These are phyloP conservation scores for Pithys albifrons DNA, from an alignment of 2,113 vertebrate species.

Conservation along the genomic window DNA sequence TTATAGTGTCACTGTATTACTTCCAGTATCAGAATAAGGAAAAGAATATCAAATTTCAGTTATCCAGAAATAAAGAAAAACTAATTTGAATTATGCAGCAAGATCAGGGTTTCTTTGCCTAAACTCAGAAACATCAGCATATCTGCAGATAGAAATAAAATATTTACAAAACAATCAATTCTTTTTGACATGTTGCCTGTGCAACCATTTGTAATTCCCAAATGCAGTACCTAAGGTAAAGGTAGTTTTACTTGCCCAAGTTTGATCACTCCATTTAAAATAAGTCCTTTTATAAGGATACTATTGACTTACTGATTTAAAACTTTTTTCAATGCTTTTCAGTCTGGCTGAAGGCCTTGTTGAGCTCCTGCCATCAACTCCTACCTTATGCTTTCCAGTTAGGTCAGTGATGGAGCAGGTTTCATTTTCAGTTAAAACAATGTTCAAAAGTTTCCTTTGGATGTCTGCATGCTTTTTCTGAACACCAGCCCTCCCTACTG, in stretches of 20 bases:
- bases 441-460: neutral
- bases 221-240: neutral
- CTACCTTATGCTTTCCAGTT: neutral
- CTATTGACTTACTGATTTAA: neutral
- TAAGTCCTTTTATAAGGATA: neutral
- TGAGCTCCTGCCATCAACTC: neutral
- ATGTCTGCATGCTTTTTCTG: neutral
- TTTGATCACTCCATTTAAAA: neutral
- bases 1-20: neutral
- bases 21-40: neutral
- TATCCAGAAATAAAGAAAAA: neutral
- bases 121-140: neutral
- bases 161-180: neutral
- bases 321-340: neutral
- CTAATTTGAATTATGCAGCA: neutral
- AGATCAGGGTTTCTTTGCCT: neutral
- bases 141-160: neutral
- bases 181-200: neutral
- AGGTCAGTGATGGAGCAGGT: neutral
- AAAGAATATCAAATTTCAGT: neutral
- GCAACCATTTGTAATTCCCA: neutral
- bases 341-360: neutral
- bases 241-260: neutral
- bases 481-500: neutral
- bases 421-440: neutral